Evolutionary conservation across 2,113 vertebrate species (phyloP).

Genomic region (Agelaius tricolor): DNA sequence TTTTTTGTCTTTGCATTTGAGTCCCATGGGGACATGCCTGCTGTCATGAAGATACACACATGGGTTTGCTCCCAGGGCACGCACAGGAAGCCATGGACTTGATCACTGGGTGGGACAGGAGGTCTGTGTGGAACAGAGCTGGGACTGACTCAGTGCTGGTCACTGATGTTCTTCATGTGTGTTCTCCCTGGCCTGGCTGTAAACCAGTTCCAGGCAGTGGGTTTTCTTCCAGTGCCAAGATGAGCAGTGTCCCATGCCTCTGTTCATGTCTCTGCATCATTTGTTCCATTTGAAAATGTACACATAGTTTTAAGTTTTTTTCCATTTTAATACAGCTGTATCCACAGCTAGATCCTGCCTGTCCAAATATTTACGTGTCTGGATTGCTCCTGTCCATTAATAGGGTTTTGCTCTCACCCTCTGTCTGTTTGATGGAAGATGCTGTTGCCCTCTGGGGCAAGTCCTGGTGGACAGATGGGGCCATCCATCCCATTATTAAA

Average conservation of each 20-base stretch:
- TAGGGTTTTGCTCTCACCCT: neutral
- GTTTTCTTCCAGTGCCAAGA: neutral
- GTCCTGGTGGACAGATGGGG: neutral
- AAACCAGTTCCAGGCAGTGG: neutral
- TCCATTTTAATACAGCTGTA: neutral
- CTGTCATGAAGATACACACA: neutral
- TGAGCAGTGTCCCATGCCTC: neutral
- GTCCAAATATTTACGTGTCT: slow-evolving; percentile 3
- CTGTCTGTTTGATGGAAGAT: neutral
- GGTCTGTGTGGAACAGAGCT: neutral
- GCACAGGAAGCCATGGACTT: neutral
- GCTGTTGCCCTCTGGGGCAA: neutral
- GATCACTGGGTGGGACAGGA: neutral
- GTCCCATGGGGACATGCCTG: rapidly evolving
- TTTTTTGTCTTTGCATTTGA: neutral
- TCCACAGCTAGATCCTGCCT: neutral
- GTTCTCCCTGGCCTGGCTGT: neutral
- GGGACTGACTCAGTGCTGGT: neutral
- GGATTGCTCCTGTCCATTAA: neutral
- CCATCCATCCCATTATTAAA: rapidly evolving
- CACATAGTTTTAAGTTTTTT: neutral
- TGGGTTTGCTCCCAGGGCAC: neutral
- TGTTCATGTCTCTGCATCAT: neutral
- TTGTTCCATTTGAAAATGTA: neutral
- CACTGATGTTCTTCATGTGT: neutral